phyloP scores from a whole-genome alignment of 1,140 invertebrate genomes.

The Rhyzopertha dominica region DNA sequence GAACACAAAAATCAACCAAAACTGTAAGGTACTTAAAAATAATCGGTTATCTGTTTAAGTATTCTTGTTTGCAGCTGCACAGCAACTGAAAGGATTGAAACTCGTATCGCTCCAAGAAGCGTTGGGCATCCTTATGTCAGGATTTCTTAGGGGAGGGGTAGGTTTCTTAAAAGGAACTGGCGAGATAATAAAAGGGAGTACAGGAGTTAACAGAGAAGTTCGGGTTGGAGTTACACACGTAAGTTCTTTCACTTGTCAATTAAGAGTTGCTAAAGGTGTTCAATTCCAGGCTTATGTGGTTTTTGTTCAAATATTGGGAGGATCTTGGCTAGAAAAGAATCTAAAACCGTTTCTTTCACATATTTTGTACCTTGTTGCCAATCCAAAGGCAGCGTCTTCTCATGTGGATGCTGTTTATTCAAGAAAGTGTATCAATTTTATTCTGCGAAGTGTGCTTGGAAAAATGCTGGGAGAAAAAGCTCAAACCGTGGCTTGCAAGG shows the following conservation, averaged over 20 bases:
- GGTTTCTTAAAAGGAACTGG: slow-evolving; percentile 92
- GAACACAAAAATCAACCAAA: slow-evolving; percentile 48
- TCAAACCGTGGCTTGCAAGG: slow-evolving; percentile 91
- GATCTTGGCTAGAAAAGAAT: slow-evolving; percentile 91
- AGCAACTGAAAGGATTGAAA: slow-evolving; percentile 49
- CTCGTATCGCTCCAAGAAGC: slow-evolving; percentile 86
- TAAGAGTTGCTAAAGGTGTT: background rate
- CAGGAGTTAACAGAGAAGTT: slow-evolving; percentile 89
- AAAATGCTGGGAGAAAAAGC: slow-evolving; percentile 94
- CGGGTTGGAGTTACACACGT: slow-evolving; percentile 92
- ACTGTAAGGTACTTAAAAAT: slow-evolving; percentile 39
- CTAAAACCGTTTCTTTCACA: slow-evolving; percentile 80
- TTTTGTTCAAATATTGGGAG: slow-evolving; percentile 88
- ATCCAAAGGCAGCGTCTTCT: slow-evolving; percentile 88
- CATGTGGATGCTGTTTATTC: slow-evolving; percentile 98
- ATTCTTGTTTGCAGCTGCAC: slow-evolving; percentile 47
- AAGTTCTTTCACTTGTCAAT: slow-evolving; percentile 44
- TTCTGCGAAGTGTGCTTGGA: slow-evolving; percentile 85
- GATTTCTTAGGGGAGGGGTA: slow-evolving; percentile 89
- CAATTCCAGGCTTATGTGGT: slow-evolving; percentile 82
- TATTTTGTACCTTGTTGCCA: slow-evolving; percentile 86
- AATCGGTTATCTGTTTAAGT: background rate
- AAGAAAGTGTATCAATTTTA: slow-evolving; percentile 94
- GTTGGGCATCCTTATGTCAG: slow-evolving; percentile 86
- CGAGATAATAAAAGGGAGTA: slow-evolving; percentile 94